These are phyloP conservation scores for Bothrops jararaca DNA, from an alignment of 2,113 vertebrate species.

Conservation along the genomic window DNA sequence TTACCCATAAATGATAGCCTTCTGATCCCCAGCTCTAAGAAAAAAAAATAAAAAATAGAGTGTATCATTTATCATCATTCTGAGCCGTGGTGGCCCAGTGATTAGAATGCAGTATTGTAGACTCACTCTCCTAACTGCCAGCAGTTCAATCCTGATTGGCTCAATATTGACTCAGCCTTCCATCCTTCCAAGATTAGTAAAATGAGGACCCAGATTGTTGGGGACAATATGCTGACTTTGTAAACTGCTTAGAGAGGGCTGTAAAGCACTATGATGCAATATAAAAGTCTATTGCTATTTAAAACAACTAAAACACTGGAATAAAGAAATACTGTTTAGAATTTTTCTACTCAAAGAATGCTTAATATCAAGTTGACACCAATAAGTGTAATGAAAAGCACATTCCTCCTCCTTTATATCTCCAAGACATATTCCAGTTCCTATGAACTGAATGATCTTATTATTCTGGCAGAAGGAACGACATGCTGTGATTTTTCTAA, in stretches of 20 bases:
- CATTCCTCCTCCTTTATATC: neutral
- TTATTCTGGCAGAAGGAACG: neutral
- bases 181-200: no score
- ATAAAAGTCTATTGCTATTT: neutral
- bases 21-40: constrained; percentile 95
- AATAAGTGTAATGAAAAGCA: neutral
- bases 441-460: neutral
- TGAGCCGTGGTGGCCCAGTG: no score
- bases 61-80: neutral
- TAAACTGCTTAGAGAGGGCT: no score
- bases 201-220: no score
- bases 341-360: neutral
- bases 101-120: no score
- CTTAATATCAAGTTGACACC: neutral
- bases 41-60: neutral
- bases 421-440: neutral
- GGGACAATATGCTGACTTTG: no score
- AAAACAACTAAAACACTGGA: neutral
- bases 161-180: no score
- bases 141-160: no score
- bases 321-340: neutral
- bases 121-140: no score
- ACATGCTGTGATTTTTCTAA: neutral
- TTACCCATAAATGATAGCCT: constrained; percentile 95
- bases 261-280: no score